A percentile compares a stretch with the other conserved stretches of the same genome.
Evolutionary conservation across 2,888 invertebrate genomes (phyloP).

Genomic region (Poecilobothrus nobilitatus): DNA sequence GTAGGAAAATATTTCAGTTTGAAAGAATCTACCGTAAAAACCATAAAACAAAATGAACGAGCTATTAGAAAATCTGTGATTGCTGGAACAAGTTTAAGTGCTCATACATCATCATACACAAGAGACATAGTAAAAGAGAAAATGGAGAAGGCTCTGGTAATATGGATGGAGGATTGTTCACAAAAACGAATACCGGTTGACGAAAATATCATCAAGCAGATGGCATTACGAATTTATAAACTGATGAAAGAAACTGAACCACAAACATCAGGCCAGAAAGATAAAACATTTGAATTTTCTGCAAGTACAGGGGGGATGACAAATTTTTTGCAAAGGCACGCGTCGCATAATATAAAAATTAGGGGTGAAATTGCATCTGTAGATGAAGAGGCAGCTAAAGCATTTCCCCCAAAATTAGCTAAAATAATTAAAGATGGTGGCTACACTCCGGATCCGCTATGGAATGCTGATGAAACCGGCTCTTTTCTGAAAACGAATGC

Average conservation of each 20-base stretch:
- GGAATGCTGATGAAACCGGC: background rate
- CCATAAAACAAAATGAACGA: no score
- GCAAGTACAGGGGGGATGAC: background rate
- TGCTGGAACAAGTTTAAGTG: no score
- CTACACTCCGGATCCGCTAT: conserved; percentile 1
- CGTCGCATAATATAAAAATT: background rate
- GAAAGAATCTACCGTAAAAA: no score
- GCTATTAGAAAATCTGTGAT: no score
- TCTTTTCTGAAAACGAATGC: conserved; percentile 11
- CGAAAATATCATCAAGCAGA: background rate
- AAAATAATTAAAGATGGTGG: conserved; percentile 11
- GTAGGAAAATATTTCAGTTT: no score
- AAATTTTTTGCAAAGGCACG: background rate
- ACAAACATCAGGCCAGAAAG: no score
- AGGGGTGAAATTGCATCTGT: background rate
- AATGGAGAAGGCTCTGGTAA: no score
- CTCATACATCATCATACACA: no score
- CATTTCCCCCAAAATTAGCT: background rate
- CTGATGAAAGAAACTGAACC: background rate
- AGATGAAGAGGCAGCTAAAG: background rate
- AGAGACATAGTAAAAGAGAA: no score
- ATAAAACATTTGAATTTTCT: background rate
- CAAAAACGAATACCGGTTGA: background rate
- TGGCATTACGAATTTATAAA: background rate
- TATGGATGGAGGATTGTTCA: conserved; percentile 10